These are phyloP conservation scores for Leucoraja erinaceus DNA, from an alignment of 2,113 vertebrate species.

Conservation along the genomic window DNA sequence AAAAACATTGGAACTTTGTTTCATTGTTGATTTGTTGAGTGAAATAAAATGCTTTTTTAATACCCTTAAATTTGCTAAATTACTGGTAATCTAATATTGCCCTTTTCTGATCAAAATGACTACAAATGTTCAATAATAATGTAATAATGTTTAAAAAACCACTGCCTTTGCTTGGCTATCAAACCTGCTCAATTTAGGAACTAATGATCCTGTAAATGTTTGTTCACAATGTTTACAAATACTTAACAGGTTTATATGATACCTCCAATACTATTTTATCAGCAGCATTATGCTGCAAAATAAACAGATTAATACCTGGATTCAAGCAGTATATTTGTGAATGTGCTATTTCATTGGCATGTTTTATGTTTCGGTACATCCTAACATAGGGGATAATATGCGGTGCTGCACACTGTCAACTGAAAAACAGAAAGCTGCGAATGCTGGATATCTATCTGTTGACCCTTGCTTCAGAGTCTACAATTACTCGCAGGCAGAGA, in stretches of 20 bases:
- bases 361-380: neutral
- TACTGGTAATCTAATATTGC: neutral
- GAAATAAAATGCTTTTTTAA: neutral
- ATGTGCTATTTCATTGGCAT: neutral
- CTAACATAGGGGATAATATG: neutral
- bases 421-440: too few relatives aligned
- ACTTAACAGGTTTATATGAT: neutral
- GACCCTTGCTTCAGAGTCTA: neutral
- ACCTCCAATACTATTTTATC: neutral
- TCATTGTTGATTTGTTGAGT: neutral
- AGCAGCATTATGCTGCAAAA: neutral
- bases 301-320: neutral
- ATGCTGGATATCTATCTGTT: neutral
- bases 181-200: neutral
- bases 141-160: neutral
- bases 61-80: neutral
- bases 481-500: neutral
- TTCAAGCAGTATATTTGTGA: neutral
- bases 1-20: neutral
- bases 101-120: neutral
- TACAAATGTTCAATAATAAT: constrained; percentile 7
- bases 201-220: constrained; percentile 19
- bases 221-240: neutral
- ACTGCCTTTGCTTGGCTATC: neutral
- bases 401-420: neutral